Conservation (phyloP, 2,888 invertebrate species). For the Mycalesis mineus region DNA sequence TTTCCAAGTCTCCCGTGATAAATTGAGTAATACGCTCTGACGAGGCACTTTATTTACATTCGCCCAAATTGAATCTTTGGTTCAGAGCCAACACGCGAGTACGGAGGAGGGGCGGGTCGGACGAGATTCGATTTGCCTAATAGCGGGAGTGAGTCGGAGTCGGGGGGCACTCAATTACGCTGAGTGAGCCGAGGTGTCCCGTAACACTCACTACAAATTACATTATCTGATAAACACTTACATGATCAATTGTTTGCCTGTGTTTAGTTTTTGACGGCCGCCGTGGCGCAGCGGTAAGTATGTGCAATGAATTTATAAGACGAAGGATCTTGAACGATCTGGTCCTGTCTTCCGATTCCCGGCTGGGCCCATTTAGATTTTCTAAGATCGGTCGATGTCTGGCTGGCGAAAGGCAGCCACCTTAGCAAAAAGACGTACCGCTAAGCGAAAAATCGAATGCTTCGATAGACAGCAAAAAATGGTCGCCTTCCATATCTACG, state of each 20-base stretch:
- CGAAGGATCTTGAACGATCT: too few species aligned
- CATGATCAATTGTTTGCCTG: conserved; percentile 18
- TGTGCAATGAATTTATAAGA: too few species aligned
- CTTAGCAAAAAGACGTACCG: too few species aligned
- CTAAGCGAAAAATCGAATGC: too few species aligned
- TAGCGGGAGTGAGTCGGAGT: conserved; percentile 56
- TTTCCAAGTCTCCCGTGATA: conserved; percentile 16
- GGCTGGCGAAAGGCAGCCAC: too few species aligned
- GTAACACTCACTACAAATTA: conserved; percentile 60
- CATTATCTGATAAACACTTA: conserved; percentile 72
- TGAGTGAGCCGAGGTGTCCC: conserved; percentile 37
- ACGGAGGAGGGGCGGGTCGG: conserved; percentile 31
- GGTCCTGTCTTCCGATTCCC: too few species aligned
- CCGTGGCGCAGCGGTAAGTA: too few species aligned
- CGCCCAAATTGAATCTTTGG: conserved; percentile 73
- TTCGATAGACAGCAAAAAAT: too few species aligned
- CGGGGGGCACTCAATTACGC: conserved; percentile 36
- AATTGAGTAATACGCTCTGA: conserved; percentile 31
- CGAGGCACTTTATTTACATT: conserved; percentile 69
- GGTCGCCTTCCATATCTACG: too few species aligned
- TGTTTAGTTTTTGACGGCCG: too few species aligned
- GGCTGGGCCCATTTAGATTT: too few species aligned
- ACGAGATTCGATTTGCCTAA: conserved; percentile 77
- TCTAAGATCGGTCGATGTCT: too few species aligned
- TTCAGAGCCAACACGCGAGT: conserved; percentile 58